Base-by-base conservation (phyloP, 92 coral and sea anemone genomes). In the Phenganax marumi region DNA sequence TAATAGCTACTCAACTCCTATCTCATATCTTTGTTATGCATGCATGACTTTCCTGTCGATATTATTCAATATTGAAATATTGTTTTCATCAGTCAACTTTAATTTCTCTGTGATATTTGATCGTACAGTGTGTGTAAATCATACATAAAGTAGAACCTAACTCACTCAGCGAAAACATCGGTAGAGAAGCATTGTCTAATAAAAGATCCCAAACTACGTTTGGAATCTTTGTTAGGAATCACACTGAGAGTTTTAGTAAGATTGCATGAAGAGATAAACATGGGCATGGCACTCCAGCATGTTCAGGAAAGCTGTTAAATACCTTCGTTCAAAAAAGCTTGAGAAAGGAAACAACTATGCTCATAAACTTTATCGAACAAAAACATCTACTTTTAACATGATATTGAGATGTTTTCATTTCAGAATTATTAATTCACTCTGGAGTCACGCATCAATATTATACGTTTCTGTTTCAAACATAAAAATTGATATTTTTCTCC, bases 291-390 rank as follows among this genome's bases (percentile, higher is more conserved):
- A 43, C 13, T 26, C 53, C 12, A 48, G 68, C 25, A 47, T 66
- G 49, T 57, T 12, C 16, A 21, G n/a, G 8, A 76, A 48, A 49
- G 26, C 10, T 25, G 68, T 50, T 25, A 76, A 26, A 56, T 24
- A 56, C 69, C 21, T 16, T 76, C 57, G 54, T 76, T 50, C 21
- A 24, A 22, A 22, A 48, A 57, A 54, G 21, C 65, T 50, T 76
- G 62, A 54, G 50, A 76, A 54, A 76, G 81, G 81, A 76, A 76
- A 76, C 39, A 54, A 62, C 11, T 50, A 76, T 54, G 23, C 57
- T 24, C 39, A 2, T 7, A 62, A 52, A 74, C 49, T 66, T 25
- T n/a, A 12, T 49, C 3, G 72, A 56, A 76, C 68, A 76, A 76
- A 19, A 19, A 57, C 63, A 54, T 54, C 13, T 54, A 54, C 8